Conservation (phyloP, 2,888 invertebrate species). For the Cataglyphis rosenhaueri region DNA sequence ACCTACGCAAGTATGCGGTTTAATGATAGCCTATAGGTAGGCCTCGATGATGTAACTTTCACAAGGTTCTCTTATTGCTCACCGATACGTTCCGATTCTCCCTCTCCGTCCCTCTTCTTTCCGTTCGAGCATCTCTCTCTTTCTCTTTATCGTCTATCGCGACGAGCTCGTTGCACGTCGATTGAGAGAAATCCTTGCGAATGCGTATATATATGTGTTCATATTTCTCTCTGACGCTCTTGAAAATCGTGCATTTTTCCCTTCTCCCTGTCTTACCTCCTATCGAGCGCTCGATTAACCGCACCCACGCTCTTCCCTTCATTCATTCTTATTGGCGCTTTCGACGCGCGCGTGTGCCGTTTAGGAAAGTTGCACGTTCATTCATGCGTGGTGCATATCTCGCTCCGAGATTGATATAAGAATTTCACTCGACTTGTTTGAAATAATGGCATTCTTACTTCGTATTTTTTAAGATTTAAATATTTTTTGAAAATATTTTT, state of each 20-base stretch:
- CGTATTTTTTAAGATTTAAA: neutral
- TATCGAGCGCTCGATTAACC: slow-evolving; percentile 55
- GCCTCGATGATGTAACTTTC: slow-evolving; percentile 83
- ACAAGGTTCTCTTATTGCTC: slow-evolving; percentile 79
- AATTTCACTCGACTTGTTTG: slow-evolving; percentile 14
- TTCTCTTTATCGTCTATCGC: slow-evolving; percentile 45
- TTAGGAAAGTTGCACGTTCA: slow-evolving; percentile 37
- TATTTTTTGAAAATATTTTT: neutral
- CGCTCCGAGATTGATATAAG: neutral
- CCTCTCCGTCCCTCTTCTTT: slow-evolving; percentile 40
- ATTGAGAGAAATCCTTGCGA: slow-evolving; percentile 36
- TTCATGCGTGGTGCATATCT: slow-evolving; percentile 37
- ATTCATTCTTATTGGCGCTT: slow-evolving; percentile 29
- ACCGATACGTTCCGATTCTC: slow-evolving; percentile 64
- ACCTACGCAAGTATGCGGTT: slow-evolving; percentile 6
- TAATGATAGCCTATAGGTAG: slow-evolving; percentile 73
- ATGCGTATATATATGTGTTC: neutral
- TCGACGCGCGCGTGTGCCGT: slow-evolving; percentile 23
- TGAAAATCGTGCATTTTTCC: slow-evolving; percentile 41
- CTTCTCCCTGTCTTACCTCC: slow-evolving; percentile 22
- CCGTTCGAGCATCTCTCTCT: slow-evolving; percentile 22
- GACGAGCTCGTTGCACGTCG: slow-evolving; percentile 23
- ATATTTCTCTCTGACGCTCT: slow-evolving; percentile 13
- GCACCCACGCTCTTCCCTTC: slow-evolving; percentile 60
- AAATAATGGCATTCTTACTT: neutral